Evolutionary conservation across 2,113 vertebrate genomes (phyloP), one percentile per base, ranked within the genome.

Genomic region (Tachycineta bicolor): DNA sequence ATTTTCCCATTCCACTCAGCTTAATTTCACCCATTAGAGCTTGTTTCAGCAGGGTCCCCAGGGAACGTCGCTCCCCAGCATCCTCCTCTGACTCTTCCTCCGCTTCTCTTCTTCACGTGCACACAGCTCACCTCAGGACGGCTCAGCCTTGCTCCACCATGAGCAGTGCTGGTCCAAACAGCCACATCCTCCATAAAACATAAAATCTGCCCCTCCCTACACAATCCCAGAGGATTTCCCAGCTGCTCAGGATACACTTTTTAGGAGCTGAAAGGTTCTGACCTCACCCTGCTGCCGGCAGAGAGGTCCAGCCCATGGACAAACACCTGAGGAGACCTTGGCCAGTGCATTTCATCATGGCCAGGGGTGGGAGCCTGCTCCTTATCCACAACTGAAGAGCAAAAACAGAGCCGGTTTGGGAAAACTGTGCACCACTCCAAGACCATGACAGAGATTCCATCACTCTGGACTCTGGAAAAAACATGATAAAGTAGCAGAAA

Each of bases 11-110:
- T 91, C 33, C 86, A 4, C 73, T 90, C 94, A 78, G 44, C n/a
- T 86, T 93, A 90, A 93, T 95, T 93, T 74, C 71, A 81, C 90
- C 94, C 85, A 94, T 93, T 93, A 95, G 43, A 67, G 71, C 93
- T 96, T 14, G 37, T 96, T 94, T 90, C 83, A 79, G 62, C 62
- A 53, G 31, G 20, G n/a, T 86, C 83, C 71, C 52, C 0, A 39
- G 92, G 83, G 95, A 44, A 83, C 21, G 55, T 43, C 7, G 0
- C 76, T 92, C 94, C 83, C 34, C 49, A 46, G 53, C 33, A 77
- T 56, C 94, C 68, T 86, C 83, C 87, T 86, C 79, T 26, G 9
- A 41, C 55, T 94, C 75, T 64, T 96, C 79, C 81, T 87, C 82
- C 0, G 1, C 65, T 82, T 58, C 16, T 69, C 47, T 56, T 34